These are phyloP conservation scores for Epinephelus fuscoguttatus DNA, from an alignment of 2,113 vertebrate species.

Conservation along the genomic window DNA sequence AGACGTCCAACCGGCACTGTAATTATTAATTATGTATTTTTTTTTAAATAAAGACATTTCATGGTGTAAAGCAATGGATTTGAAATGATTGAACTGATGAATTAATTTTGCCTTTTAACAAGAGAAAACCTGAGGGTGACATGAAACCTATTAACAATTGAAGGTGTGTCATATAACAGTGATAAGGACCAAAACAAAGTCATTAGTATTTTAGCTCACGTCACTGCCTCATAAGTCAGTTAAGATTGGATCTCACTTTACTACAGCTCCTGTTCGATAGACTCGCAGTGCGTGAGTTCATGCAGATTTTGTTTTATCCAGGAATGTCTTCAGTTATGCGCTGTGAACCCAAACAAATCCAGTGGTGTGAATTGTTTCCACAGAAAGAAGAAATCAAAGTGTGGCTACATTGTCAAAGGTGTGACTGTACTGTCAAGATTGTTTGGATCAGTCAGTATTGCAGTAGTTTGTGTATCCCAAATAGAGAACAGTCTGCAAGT, in stretches of 20 bases:
- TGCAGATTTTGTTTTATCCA: slow-evolving; percentile 5
- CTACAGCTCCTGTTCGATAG: not conserved
- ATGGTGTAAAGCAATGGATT: too few relatives aligned
- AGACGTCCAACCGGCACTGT: not conserved
- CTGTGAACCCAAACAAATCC: not conserved
- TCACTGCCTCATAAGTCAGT: not conserved
- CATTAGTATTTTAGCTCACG: not conserved
- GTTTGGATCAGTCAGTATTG: slow-evolving; percentile 5
- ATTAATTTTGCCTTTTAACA: not conserved
- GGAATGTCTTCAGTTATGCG: not conserved
- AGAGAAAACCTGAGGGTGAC: not conserved
- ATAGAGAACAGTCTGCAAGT: slow-evolving; percentile 6
- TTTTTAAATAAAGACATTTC: not conserved
- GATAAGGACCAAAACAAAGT: not conserved
- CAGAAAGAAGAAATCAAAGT: not conserved
- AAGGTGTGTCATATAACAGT: not conserved
- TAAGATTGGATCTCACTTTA: not conserved
- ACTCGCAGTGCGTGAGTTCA: not conserved
- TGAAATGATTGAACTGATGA: not conserved
- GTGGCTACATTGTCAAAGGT: not conserved
- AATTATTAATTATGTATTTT: not conserved
- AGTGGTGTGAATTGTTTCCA: not conserved
- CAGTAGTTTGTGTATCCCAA: not conserved
- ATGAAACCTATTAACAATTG: not conserved
- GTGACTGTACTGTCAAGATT: slow-evolving; percentile 1